Percentiles rank a stretch among this genome's conserved stretches.
phyloP scores from a whole-genome alignment of 2,888 invertebrate genomes.

The Oscheius sp. region DNA sequence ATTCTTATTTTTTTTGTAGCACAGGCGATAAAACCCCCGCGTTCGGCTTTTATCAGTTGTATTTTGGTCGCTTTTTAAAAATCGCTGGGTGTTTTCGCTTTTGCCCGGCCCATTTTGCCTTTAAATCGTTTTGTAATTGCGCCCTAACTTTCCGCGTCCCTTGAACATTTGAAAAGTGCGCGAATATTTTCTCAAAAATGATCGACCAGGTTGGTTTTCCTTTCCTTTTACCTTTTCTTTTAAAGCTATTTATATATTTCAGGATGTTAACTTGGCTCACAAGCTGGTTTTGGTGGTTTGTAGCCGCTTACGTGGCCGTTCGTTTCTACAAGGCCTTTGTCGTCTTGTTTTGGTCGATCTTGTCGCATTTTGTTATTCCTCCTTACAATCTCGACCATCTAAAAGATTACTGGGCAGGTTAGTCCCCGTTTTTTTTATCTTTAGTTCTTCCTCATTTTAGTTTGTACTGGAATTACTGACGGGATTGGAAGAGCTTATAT shows the following conservation, averaged over 20 bases:
- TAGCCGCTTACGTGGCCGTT: constrained; percentile 51
- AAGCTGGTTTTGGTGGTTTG: background rate
- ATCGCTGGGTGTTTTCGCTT: too few relatives aligned
- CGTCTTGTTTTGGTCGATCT: constrained; percentile 52
- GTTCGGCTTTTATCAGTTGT: too few relatives aligned
- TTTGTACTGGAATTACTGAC: constrained; percentile 71
- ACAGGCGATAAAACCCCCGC: too few relatives aligned
- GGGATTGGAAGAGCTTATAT: constrained; percentile 72
- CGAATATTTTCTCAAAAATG: too few relatives aligned
- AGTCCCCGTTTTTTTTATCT: background rate
- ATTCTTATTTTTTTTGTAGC: background rate
- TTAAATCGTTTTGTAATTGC: too few relatives aligned
- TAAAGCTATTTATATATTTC: background rate
- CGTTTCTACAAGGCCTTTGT: constrained; percentile 62
- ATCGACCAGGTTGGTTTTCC: too few relatives aligned
- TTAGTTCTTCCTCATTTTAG: constrained; percentile 43
- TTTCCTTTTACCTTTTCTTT: too few relatives aligned
- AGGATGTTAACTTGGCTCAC: background rate
- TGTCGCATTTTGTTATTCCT: constrained; percentile 53
- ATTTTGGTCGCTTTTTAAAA: too few relatives aligned
- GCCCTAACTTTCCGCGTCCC: too few relatives aligned
- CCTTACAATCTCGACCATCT: constrained; percentile 48
- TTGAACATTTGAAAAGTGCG: background rate
- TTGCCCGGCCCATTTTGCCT: too few relatives aligned
- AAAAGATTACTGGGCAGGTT: constrained; percentile 60